Percentiles rank a stretch among this genome's conserved stretches.
Conservation (phyloP, 1,140 invertebrate genomes). For the Drosophila ananassae region DNA sequence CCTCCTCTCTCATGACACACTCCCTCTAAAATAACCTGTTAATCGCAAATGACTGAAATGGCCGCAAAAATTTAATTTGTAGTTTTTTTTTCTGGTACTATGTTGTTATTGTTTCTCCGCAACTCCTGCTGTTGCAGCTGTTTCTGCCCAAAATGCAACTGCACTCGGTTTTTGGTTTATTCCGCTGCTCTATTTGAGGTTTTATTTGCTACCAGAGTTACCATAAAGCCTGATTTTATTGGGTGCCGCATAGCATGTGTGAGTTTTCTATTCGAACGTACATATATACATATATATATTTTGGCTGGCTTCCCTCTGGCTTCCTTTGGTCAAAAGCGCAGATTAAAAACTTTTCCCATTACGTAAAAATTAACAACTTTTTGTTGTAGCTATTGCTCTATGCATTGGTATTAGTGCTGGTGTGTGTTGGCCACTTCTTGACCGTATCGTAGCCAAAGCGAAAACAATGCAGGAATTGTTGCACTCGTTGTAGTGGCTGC, state of each 20-base stretch:
- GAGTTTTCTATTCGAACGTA: slow-evolving; percentile 7
- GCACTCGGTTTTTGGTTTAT: slow-evolving; percentile 53
- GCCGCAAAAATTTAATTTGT: slow-evolving; percentile 36
- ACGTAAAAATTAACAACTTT: slow-evolving; percentile 79
- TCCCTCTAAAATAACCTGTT: slow-evolving; percentile 21
- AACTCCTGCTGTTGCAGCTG: slow-evolving; percentile 18
- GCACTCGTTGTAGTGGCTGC: slow-evolving; percentile 41
- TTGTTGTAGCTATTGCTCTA: slow-evolving; percentile 22
- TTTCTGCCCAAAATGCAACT: slow-evolving; percentile 24
- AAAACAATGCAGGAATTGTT: slow-evolving; percentile 54
- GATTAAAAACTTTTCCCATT: slow-evolving; percentile 81
- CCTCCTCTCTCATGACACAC: not conserved
- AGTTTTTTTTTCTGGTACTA: not conserved
- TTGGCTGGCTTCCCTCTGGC: slow-evolving; percentile 12
- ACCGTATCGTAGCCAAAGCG: slow-evolving; percentile 21
- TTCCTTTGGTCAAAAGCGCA: slow-evolving; percentile 31
- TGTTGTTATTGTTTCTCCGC: too few relatives aligned
- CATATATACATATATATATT: not conserved
- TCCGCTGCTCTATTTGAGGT: slow-evolving; percentile 52
- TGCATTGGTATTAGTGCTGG: slow-evolving; percentile 17
- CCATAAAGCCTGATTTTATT: slow-evolving; percentile 77
- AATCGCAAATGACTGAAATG: slow-evolving; percentile 51
- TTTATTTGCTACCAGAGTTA: slow-evolving; percentile 44
- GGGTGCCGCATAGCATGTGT: slow-evolving; percentile 34
- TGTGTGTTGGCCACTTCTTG: slow-evolving; percentile 33